Evolutionary conservation across 2,888 invertebrate species (phyloP), one percentile per base, ranked within the genome.

Genomic region (Asteroscopus sphinx): DNA sequence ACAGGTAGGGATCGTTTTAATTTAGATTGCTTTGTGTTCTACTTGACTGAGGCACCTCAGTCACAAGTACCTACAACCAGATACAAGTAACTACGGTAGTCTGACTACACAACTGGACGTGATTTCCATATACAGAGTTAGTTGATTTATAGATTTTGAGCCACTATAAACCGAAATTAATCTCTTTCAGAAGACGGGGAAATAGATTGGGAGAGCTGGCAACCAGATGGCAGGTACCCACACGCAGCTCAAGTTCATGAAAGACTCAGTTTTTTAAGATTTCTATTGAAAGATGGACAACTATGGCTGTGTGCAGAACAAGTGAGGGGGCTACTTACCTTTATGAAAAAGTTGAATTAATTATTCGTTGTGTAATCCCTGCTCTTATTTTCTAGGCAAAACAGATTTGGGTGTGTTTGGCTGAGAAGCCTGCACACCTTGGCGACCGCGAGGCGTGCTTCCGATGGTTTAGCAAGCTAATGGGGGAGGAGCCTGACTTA

Each of bases 271-370:
- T 99, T 99, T 94, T 95, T 99, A 68, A 96, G 98, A 86, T 98
- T 98, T 95, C 94, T 98, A 76, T 94, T 98, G 44, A 98, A 98
- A 95, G 99, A 99, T 92, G 99, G 99, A 17, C 99, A 99, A 89
- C 91, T 99, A 57, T 99, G 99, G 98, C 95, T 99, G 69, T 99
- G 99, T 88, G 98, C 98, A 39, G 98, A 98, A 87, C 99, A 99
- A 88, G 94, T 94, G 82, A 76, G 78, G 59, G 49, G 44, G 47
- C 33, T 52, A 47, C 52, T 61, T 47, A 39, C 51, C 52, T 69
- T 46, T 49, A 47, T 30, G 33, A 45, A 46, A 37, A 48, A 47
- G 11, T 28, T 36, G 11, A 55, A 61, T 53, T 36, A 42, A 48
- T 44, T 46, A 59, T 58, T 55, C 58, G 33, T 46, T 53, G 55